A percentile compares a stretch with the other conserved stretches of the same genome.
Conservation (phyloP, 2,113 vertebrate genomes). For the Odocoileus hemionus region DNA sequence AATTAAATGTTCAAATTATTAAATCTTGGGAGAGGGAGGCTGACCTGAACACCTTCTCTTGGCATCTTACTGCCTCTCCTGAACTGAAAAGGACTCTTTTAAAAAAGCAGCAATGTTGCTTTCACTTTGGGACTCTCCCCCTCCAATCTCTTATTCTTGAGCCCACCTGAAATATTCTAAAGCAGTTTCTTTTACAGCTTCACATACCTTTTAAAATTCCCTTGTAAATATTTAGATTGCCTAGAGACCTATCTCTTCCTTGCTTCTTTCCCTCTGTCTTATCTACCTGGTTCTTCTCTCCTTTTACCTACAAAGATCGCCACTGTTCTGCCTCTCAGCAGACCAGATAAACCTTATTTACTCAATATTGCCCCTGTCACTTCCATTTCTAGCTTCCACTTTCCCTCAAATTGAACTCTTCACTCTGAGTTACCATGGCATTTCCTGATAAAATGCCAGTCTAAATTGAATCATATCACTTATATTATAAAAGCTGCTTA, state of each 20-base stretch:
- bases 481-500: constrained; percentile 3
- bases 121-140: not conserved
- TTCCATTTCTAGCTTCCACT: not conserved
- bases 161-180: not conserved
- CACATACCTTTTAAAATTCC: not conserved
- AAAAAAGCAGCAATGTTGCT: not conserved
- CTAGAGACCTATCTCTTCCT: not conserved
- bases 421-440: not conserved
- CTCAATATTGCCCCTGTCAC: not conserved
- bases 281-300: not conserved
- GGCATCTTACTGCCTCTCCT: not conserved
- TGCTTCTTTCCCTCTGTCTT: not conserved
- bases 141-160: not conserved
- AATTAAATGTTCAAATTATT: not conserved
- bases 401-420: not conserved
- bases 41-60: not conserved
- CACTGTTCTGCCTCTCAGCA: not conserved
- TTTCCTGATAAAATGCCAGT: not conserved
- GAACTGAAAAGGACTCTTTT: not conserved
- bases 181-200: not conserved
- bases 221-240: not conserved
- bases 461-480: not conserved
- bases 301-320: not conserved
- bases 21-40: not conserved
- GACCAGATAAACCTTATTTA: not conserved